Evolutionary conservation across 2,888 invertebrate species (phyloP).

Genomic region (Lithophane leautieri): DNA sequence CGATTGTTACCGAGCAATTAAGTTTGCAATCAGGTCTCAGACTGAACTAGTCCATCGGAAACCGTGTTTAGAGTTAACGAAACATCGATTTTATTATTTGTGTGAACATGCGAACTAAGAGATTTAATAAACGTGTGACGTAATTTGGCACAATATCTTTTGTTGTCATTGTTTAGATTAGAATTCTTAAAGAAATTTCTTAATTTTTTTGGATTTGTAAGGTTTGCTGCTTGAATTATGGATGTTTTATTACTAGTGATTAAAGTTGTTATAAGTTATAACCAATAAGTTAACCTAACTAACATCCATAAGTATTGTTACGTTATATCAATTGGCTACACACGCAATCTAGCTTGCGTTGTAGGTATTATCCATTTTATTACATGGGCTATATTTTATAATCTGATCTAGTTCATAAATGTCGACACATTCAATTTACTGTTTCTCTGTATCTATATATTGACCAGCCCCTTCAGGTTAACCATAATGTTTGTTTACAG

Average conservation of each 20-base stretch:
- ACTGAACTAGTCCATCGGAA: slow-evolving; percentile 60
- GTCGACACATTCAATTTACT: not conserved
- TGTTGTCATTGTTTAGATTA: slow-evolving; percentile 8
- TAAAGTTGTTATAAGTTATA: not conserved
- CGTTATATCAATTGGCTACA: slow-evolving; percentile 23
- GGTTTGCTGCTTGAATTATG: not conserved
- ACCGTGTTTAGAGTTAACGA: slow-evolving; percentile 63
- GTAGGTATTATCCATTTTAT: not conserved
- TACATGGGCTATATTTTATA: slow-evolving; percentile 11
- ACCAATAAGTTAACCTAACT: slow-evolving; percentile 1
- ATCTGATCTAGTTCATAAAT: slow-evolving; percentile 25
- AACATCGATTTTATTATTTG: slow-evolving; percentile 58
- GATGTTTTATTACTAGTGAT: not conserved
- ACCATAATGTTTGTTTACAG: not conserved
- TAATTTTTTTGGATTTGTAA: no score
- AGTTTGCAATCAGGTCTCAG: slow-evolving; percentile 56
- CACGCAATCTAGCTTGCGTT: slow-evolving; percentile 37
- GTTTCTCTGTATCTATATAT: not conserved
- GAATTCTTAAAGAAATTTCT: not conserved
- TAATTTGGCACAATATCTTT: slow-evolving; percentile 41
- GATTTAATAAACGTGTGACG: slow-evolving; percentile 46
- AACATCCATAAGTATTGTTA: not conserved
- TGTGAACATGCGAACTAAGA: slow-evolving; percentile 52
- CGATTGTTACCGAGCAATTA: slow-evolving; percentile 61
- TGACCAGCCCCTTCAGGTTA: not conserved